A percentile compares a stretch with the other conserved stretches of the same genome.
These are phyloP conservation scores for Calameuta idolon DNA, from an alignment of 2,888 invertebrate genomes.

Conservation along the genomic window DNA sequence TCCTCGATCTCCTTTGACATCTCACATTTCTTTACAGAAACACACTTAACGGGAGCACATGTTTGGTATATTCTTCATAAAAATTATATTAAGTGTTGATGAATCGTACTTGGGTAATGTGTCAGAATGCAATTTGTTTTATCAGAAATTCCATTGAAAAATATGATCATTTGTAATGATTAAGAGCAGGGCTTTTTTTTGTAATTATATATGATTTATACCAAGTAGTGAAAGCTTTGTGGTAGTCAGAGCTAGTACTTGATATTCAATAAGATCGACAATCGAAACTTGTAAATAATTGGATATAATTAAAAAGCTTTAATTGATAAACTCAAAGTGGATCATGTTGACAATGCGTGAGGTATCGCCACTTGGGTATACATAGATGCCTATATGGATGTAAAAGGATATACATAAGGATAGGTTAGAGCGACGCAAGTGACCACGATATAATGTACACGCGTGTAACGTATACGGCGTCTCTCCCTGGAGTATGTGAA, in stretches of 20 bases:
- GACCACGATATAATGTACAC: background rate
- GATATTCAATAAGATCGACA: too few relatives aligned
- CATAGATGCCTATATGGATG: background rate
- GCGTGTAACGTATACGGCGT: constrained; percentile 11
- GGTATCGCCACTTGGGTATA: constrained; percentile 4
- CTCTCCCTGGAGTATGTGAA: constrained; percentile 27
- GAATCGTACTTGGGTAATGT: background rate
- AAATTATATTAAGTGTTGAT: background rate
- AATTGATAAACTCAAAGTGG: constrained; percentile 24
- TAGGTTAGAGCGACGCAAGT: background rate
- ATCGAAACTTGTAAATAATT: background rate
- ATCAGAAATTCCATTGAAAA: background rate
- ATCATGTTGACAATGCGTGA: constrained; percentile 20
- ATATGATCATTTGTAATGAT: background rate
- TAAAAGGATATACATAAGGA: background rate
- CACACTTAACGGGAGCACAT: background rate
- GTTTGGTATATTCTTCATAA: background rate
- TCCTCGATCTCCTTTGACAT: background rate
- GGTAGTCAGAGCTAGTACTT: background rate
- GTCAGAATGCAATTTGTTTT: background rate
- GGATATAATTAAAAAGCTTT: background rate
- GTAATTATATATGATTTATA: too few relatives aligned
- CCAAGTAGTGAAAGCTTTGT: background rate
- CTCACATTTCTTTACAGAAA: background rate
- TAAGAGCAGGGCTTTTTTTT: background rate